A percentile compares a stretch with the other conserved stretches of the same genome.
phyloP scores from a whole-genome alignment of 2,797 vertebrate species.

The Sebastes diaconus region DNA sequence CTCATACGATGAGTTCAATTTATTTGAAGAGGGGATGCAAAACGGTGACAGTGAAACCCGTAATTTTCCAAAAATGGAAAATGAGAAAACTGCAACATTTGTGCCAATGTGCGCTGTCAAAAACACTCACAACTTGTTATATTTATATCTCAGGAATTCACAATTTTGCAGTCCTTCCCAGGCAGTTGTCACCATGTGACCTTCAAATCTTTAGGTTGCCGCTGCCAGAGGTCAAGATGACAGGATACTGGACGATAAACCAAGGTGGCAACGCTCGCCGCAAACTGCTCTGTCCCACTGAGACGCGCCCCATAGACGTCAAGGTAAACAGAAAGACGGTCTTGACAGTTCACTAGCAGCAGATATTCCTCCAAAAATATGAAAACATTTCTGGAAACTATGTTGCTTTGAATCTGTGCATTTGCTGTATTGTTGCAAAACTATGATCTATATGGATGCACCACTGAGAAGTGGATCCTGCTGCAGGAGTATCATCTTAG shows the following conservation, averaged over 20 bases:
- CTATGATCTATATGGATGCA: not conserved
- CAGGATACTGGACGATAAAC: constrained; percentile 91
- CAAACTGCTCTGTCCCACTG: constrained; percentile 90
- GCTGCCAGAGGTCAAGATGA: constrained; percentile 88
- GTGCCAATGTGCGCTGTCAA: accelerated
- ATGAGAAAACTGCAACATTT: not conserved
- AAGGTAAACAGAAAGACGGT: constrained; percentile 82
- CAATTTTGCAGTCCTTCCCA: not conserved
- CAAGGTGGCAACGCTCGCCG: constrained; percentile 80
- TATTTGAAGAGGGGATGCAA: not conserved
- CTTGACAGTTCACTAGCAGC: not conserved
- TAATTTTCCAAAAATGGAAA: not conserved
- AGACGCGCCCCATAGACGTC: constrained; percentile 85
- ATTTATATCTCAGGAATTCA: not conserved
- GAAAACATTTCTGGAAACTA: not conserved
- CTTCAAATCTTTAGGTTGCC: constrained; percentile 84
- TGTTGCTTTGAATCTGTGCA: not conserved
- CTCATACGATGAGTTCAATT: not conserved
- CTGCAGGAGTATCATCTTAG: not conserved
- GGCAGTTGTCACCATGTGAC: constrained; percentile 35
- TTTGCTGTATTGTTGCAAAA: not conserved
- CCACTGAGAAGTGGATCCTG: not conserved
- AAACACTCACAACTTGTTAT: not conserved
- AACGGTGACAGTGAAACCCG: not conserved
- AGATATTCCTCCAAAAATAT: not conserved